A percentile compares a stretch with the other conserved stretches of the same genome.
Conservation (phyloP, 2,113 vertebrate species). For the Zonotrichia leucophrys region DNA sequence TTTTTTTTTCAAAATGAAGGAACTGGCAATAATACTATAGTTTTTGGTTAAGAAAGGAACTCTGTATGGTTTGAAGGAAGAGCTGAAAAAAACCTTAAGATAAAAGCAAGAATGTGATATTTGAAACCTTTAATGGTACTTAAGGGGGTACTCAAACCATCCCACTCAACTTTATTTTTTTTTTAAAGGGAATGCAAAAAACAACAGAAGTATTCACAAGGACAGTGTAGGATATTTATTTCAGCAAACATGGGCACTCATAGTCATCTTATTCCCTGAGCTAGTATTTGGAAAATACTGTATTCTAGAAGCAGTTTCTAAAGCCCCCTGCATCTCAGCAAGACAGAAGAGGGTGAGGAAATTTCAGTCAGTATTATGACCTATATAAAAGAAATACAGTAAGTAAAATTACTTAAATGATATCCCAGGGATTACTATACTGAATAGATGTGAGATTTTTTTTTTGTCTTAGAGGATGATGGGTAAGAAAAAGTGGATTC, state of each 20-base stretch:
- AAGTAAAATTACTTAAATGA: background rate
- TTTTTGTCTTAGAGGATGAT: background rate
- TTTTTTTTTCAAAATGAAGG: background rate
- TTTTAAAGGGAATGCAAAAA: background rate
- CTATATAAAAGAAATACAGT: constrained; percentile 3
- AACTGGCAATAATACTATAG: background rate
- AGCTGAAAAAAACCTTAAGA: constrained; percentile 5
- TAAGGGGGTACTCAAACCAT: constrained; percentile 23
- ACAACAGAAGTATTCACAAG: background rate
- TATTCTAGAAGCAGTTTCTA: constrained; percentile 57
- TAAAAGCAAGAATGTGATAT: background rate
- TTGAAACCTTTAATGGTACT: constrained; percentile 9
- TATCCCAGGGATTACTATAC: background rate
- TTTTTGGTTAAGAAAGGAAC: background rate
- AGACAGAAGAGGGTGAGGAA: background rate
- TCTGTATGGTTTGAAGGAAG: background rate
- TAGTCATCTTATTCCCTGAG: constrained; percentile 54
- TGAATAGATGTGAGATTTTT: background rate
- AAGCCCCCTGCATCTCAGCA: constrained; percentile 5
- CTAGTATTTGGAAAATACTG: constrained; percentile 67
- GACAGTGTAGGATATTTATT: constrained; percentile 56
- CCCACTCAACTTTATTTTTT: constrained; percentile 8
- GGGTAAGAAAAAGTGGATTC: background rate
- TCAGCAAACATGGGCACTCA: constrained; percentile 33
- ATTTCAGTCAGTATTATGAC: background rate